Percentiles rank a stretch among this genome's conserved stretches.
Conservation (phyloP, 2,888 invertebrate species). For the Ichneumon xanthorius region DNA sequence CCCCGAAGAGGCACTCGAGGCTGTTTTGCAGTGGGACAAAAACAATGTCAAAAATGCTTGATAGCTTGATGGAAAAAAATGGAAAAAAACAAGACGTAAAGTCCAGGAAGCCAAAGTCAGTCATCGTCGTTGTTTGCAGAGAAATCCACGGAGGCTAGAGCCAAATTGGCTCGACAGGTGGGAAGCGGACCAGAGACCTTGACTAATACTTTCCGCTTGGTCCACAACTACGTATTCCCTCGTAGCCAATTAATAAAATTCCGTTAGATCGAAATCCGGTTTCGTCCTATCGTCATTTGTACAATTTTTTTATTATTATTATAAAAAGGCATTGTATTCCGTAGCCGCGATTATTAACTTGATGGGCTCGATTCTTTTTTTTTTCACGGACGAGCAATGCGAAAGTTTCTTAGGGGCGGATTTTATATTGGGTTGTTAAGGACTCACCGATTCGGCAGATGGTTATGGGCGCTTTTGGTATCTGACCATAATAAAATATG, state of each 20-base stretch:
- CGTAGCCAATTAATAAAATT: slow-evolving; percentile 36
- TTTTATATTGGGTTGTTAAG: slow-evolving; percentile 54
- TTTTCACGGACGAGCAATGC: background rate
- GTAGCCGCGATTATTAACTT: slow-evolving; percentile 26
- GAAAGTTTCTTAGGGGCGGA: slow-evolving; percentile 32
- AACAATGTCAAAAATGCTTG: background rate
- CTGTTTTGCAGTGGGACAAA: slow-evolving; percentile 5
- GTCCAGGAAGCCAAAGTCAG: background rate
- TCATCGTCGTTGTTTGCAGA: slow-evolving; percentile 31
- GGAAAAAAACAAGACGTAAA: background rate
- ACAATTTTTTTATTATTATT: background rate
- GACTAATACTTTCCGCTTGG: slow-evolving; percentile 25
- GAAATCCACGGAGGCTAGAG: background rate
- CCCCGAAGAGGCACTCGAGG: slow-evolving; percentile 36
- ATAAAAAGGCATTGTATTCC: slow-evolving; percentile 22
- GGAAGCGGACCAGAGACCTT: slow-evolving; percentile 72
- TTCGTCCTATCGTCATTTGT: slow-evolving; percentile 13
- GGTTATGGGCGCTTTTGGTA: slow-evolving; percentile 42
- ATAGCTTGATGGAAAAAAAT: background rate
- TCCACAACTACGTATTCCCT: slow-evolving; percentile 25
- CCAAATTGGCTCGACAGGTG: slow-evolving; percentile 74
- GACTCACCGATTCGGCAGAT: slow-evolving; percentile 62
- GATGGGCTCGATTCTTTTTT: background rate
- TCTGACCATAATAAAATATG: slow-evolving; percentile 53
- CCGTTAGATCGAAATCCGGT: background rate